Percentiles rank a stretch among this genome's conserved stretches.
Conservation (phyloP, 2,797 vertebrate genomes). For the Sebastolobus altivelis region DNA sequence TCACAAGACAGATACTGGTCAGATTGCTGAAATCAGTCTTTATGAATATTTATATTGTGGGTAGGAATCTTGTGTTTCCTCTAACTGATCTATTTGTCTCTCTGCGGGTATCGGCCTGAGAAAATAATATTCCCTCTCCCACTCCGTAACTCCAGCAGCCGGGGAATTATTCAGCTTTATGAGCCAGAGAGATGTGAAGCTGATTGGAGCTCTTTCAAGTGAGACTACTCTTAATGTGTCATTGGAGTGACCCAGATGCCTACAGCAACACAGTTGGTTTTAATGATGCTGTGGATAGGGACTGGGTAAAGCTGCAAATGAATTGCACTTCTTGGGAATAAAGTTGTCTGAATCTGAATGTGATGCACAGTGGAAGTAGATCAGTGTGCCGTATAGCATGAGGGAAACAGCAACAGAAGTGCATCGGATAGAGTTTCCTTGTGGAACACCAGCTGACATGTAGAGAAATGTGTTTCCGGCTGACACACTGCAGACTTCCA, state of each 20-base stretch:
- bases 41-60: conserved; percentile 27
- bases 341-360: too few species aligned
- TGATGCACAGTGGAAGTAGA: neutral
- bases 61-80: conserved; percentile 10
- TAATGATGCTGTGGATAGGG: neutral
- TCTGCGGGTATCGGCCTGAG: neutral
- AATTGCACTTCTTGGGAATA: too few species aligned
- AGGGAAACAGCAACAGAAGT: neutral
- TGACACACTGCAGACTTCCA: neutral
- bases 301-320: too few species aligned
- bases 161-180: conserved; percentile 43
- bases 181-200: conserved; percentile 2
- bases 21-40: conserved; percentile 15
- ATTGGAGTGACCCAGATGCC: neutral
- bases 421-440: neutral
- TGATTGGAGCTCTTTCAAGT: conserved; percentile 13
- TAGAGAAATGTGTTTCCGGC: neutral
- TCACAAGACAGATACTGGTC: neutral
- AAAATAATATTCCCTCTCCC: conserved; percentile 21
- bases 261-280: conserved; percentile 3
- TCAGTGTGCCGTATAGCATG: neutral
- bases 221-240: neutral
- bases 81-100: neutral
- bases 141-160: conserved; percentile 4
- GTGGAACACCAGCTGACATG: neutral